Conservation (phyloP, 64 coral and sea anemone genomes). For the Porites australiensis region DNA sequence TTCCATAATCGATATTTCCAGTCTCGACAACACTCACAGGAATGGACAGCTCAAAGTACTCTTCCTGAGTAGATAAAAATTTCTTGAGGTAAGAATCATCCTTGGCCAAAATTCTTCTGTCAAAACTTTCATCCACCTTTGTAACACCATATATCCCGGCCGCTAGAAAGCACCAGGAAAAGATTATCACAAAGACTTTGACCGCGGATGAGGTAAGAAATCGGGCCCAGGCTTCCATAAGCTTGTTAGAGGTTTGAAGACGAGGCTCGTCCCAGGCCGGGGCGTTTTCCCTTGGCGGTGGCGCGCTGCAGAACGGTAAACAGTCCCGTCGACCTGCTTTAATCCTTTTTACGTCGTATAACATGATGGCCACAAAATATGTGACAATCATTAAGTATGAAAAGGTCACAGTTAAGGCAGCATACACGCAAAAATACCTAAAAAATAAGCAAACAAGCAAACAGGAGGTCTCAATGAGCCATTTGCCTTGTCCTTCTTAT, state of each 20-base stretch:
- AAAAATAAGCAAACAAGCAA: background rate
- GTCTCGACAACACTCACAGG: slow-evolving; percentile 29
- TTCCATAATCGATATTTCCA: slow-evolving; percentile 21
- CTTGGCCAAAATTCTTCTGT: slow-evolving; percentile 52
- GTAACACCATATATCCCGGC: slow-evolving; percentile 55
- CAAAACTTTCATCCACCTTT: slow-evolving; percentile 49
- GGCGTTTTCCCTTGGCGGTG: slow-evolving; percentile 50
- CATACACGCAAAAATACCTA: slow-evolving; percentile 57
- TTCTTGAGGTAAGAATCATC: slow-evolving; percentile 58
- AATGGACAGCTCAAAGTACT: slow-evolving; percentile 22
- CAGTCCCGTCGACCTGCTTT: slow-evolving; percentile 65
- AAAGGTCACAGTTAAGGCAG: slow-evolving; percentile 54
- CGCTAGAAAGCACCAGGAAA: slow-evolving; percentile 35
- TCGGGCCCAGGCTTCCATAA: slow-evolving; percentile 24
- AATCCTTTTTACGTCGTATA: slow-evolving; percentile 44
- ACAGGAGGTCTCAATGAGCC: background rate
- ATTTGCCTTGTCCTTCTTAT: background rate
- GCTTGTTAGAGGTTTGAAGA: slow-evolving; percentile 40
- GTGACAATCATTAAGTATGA: slow-evolving; percentile 62
- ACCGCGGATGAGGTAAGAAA: background rate
- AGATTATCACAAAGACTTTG: slow-evolving; percentile 33
- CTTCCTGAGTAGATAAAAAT: slow-evolving; percentile 31
- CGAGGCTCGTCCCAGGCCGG: slow-evolving; percentile 67
- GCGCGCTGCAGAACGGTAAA: slow-evolving; percentile 60
- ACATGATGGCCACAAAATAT: slow-evolving; percentile 65